phyloP scores from a whole-genome alignment of 2,888 invertebrate genomes.

The Euzetes globulus region DNA sequence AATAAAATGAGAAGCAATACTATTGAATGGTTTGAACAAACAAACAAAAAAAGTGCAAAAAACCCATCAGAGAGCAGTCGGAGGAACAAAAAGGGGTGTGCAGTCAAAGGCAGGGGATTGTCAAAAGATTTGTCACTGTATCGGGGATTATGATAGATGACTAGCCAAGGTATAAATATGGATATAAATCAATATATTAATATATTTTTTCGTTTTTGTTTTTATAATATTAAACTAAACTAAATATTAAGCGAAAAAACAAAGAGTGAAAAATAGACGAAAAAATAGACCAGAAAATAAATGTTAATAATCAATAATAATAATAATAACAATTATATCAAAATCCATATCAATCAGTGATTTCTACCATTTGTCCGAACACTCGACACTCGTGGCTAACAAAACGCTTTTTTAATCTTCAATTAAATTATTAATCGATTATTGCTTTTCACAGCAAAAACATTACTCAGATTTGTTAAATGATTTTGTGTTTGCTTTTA shows the following conservation, averaged over 20 bases:
- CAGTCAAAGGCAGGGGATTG: neutral
- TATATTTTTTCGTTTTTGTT: no score
- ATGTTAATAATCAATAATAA: conserved; percentile 9
- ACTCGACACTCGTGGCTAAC: neutral
- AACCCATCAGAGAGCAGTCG: neutral
- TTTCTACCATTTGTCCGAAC: neutral
- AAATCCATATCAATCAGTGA: conserved; percentile 13
- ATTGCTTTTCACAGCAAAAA: conserved; percentile 17
- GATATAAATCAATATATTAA: neutral
- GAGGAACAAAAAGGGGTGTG: neutral
- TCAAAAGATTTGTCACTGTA: neutral
- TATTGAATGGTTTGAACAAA: neutral
- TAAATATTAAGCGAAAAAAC: neutral
- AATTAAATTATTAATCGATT: neutral
- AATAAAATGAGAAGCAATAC: neutral
- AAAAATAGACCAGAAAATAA: conserved; percentile 24
- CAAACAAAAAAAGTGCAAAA: neutral
- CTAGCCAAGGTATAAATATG: neutral
- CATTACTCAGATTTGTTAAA: neutral
- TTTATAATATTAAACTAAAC: neutral
- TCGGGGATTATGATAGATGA: neutral
- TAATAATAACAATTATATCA: conserved; percentile 14
- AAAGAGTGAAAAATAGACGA: neutral
- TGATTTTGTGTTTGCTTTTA: conserved; percentile 1
- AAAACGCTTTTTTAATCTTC: neutral